Evolutionary conservation across 2,888 invertebrate genomes (phyloP).

Genomic region (Drosophila stalkeri): DNA sequence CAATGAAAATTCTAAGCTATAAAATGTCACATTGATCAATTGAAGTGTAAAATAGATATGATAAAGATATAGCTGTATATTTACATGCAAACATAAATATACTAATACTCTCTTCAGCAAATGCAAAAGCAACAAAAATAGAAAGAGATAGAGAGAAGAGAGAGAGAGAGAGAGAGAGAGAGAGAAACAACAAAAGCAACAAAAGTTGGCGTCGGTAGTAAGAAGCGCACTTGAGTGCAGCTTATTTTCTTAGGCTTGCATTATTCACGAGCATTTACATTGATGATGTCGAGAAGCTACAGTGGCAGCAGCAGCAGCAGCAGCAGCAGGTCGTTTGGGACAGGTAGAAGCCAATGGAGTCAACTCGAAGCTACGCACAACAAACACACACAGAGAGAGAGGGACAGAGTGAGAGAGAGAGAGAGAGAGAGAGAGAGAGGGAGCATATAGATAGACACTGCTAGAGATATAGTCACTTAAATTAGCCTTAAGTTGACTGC

Average conservation of each 20-base stretch:
- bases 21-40: background rate
- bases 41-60: background rate
- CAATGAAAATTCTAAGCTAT: background rate
- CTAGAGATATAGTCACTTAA: conserved; percentile 62
- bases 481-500: conserved; percentile 75
- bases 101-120: background rate
- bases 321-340: conserved; percentile 25
- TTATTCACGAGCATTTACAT: conserved; percentile 79
- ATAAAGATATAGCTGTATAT: background rate
- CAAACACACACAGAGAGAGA: conserved; percentile 22
- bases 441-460: conserved; percentile 22
- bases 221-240: conserved; percentile 74
- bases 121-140: background rate
- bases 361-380: conserved; percentile 52
- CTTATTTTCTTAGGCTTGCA: conserved; percentile 80
- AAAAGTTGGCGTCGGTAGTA: conserved; percentile 35
- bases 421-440: background rate
- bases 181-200: background rate
- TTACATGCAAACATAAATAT: background rate
- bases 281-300: conserved; percentile 67
- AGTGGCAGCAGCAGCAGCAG: conserved; percentile 18
- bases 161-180: background rate
- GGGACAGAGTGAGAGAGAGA: background rate
- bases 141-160: too few relatives aligned
- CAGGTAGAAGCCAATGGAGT: conserved; percentile 45